phyloP scores from a whole-genome alignment of 2,113 vertebrate species.

The Gambusia affinis region DNA sequence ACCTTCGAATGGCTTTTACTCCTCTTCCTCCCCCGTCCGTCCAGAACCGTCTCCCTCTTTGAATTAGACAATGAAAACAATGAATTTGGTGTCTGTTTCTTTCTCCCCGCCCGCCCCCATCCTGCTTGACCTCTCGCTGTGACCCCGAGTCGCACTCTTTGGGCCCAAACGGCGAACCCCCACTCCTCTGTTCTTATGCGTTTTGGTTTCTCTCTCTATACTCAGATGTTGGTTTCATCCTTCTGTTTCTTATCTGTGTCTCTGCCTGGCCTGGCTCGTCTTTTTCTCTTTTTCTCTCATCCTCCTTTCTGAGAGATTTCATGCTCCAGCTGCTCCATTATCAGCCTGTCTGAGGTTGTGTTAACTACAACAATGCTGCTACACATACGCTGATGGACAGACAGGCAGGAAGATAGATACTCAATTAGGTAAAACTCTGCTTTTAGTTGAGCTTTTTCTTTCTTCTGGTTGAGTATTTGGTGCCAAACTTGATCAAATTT shows the following conservation, averaged over 20 bases:
- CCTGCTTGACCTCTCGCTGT: constrained; percentile 40
- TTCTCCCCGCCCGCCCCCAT: constrained; percentile 58
- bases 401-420: constrained; percentile 40
- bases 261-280: constrained; percentile 7
- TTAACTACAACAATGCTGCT: constrained; percentile 70
- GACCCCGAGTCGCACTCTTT: constrained; percentile 56
- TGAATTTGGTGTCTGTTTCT: constrained; percentile 78
- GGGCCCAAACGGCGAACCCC: constrained; percentile 44
- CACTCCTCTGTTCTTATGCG: not conserved
- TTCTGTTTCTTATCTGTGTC: constrained; percentile 14
- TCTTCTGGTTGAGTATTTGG: not conserved
- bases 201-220: constrained; percentile 28
- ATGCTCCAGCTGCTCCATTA: constrained; percentile 76
- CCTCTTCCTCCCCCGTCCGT: constrained; percentile 43
- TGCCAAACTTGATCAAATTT: not conserved
- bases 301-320: constrained; percentile 72
- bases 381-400: constrained; percentile 56
- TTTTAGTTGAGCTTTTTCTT: not conserved
- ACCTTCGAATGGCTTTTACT: constrained; percentile 54
- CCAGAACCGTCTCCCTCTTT: constrained; percentile 53
- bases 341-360: constrained; percentile 69
- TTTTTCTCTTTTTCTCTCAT: constrained; percentile 25
- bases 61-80: constrained; percentile 80
- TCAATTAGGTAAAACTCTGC: constrained; percentile 15
- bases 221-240: constrained; percentile 33